These are phyloP conservation scores for Sciurus niger DNA, from an alignment of 2,113 vertebrate species.

Conservation along the genomic window DNA sequence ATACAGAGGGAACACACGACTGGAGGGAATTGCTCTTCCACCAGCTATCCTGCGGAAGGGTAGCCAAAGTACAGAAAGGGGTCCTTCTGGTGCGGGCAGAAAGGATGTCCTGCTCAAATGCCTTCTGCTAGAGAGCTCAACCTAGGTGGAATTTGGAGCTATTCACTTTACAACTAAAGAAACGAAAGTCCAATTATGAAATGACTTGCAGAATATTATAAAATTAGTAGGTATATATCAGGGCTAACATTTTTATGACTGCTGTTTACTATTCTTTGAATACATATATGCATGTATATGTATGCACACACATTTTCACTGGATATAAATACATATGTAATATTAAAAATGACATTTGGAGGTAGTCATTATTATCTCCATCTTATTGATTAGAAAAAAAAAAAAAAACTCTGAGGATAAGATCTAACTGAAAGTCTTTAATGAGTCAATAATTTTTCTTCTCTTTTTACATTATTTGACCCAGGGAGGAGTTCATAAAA, in stretches of 20 bases:
- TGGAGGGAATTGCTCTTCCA: background rate
- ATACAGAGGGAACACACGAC: background rate
- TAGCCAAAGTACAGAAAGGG: background rate
- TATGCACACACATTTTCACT: background rate
- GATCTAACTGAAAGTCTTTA: background rate
- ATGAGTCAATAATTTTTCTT: background rate
- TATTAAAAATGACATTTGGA: background rate
- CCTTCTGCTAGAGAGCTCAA: background rate
- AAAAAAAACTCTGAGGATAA: background rate
- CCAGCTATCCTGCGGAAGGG: background rate
- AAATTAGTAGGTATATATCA: slow-evolving; percentile 12
- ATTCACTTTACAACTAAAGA: slow-evolving; percentile 33
- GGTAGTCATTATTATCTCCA: background rate
- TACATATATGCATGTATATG: background rate
- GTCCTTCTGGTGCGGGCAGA: background rate
- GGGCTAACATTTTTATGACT: slow-evolving; percentile 4
- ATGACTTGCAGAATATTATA: slow-evolving; percentile 9
- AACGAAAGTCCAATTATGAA: slow-evolving; percentile 29
- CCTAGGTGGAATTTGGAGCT: background rate
- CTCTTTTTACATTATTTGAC: background rate
- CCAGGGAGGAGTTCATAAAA: background rate
- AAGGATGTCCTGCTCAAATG: background rate
- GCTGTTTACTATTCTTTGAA: background rate
- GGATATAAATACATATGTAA: background rate
- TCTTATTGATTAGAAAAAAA: slow-evolving; percentile 1